A percentile compares a stretch with the other conserved stretches of the same genome.
phyloP scores from a whole-genome alignment of 2,113 vertebrate species.

The Sarotherodon lohbergeri region DNA sequence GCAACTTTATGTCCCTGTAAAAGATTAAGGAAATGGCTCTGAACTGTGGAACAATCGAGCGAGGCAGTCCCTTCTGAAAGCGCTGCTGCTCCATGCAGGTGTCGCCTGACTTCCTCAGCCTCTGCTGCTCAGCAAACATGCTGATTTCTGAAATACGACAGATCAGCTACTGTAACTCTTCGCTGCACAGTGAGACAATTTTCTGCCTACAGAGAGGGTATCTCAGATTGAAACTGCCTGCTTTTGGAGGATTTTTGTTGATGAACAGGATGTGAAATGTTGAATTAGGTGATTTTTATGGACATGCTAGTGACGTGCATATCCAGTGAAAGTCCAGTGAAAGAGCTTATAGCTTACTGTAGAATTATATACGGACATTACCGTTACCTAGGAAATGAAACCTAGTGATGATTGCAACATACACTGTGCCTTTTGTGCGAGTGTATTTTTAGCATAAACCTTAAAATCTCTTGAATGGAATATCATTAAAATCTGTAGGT shows the following conservation, averaged over 20 bases:
- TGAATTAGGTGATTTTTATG: neutral
- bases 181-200: neutral
- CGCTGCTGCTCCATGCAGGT: neutral
- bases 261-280: neutral
- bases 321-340: neutral
- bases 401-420: neutral
- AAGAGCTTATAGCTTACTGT: neutral
- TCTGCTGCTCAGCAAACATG: neutral
- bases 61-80: neutral
- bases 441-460: accelerated
- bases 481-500: neutral
- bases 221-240: neutral
- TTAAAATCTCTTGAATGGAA: neutral
- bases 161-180: neutral
- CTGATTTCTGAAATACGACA: neutral
- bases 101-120: neutral
- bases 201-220: neutral
- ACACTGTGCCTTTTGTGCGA: neutral
- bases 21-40: constrained; percentile 10
- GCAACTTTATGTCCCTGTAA: constrained; percentile 24
- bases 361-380: neutral
- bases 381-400: neutral
- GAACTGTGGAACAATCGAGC: neutral
- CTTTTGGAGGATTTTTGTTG: neutral
- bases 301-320: neutral